A percentile compares a stretch with the other conserved stretches of the same genome.
These are phyloP conservation scores for Oscheius onirici DNA, from an alignment of 2,888 invertebrate species.

Conservation along the genomic window DNA sequence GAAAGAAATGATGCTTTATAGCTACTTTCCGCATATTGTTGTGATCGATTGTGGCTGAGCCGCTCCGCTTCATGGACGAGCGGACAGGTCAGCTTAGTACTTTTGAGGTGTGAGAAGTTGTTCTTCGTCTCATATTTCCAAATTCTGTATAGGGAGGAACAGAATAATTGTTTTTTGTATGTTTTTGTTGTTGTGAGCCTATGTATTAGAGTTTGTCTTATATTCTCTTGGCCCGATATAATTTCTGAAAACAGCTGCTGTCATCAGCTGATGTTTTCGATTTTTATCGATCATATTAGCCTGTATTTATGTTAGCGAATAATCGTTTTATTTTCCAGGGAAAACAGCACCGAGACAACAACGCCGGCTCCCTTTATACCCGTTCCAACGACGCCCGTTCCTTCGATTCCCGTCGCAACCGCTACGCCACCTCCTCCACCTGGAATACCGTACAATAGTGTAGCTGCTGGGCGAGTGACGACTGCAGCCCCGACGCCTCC, in stretches of 20 bases:
- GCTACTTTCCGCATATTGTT: conserved; percentile 7
- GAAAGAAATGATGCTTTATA: conserved; percentile 1
- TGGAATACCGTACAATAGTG: conserved; percentile 67
- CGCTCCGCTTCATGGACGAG: conserved; percentile 1
- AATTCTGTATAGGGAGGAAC: neutral
- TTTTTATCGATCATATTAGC: neutral
- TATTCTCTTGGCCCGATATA: neutral
- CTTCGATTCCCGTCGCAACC: conserved; percentile 65
- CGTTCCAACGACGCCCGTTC: conserved; percentile 5
- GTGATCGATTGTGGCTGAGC: conserved; percentile 20
- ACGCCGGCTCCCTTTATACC: neutral
- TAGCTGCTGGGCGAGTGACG: conserved; percentile 58
- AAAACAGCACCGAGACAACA: conserved; percentile 19
- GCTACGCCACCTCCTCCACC: conserved; percentile 55
- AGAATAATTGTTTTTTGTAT: no score
- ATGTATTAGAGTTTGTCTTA: neutral
- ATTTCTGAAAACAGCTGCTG: neutral
- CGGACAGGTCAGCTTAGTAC: neutral
- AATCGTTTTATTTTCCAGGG: conserved; percentile 11
- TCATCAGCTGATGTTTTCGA: neutral
- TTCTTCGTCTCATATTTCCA: no score
- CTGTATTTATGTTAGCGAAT: neutral
- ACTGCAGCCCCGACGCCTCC: conserved; percentile 30
- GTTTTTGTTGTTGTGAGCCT: neutral
- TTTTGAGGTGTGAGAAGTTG: neutral